Conservation (phyloP, 1,140 invertebrate species). For the Drosophila bifasciata region DNA sequence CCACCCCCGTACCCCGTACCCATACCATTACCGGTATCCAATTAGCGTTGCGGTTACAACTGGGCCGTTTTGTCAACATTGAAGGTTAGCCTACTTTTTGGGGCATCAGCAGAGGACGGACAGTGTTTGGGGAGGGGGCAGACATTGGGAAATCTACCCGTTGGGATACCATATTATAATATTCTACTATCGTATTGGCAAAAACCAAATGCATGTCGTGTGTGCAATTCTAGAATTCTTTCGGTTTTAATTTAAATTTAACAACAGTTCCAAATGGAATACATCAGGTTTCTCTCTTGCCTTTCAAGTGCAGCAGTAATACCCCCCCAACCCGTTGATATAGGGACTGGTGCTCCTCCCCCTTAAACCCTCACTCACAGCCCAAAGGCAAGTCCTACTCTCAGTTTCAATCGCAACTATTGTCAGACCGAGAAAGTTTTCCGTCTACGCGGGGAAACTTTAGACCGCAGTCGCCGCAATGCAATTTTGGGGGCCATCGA, state of each 20-base stretch:
- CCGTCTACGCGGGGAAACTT: background rate
- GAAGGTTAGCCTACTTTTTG: conserved; percentile 23
- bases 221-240: background rate
- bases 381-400: background rate
- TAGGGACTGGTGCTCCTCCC: conserved; percentile 4
- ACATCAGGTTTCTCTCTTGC: too few species aligned
- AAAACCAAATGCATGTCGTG: conserved; percentile 19
- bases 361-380: too few species aligned
- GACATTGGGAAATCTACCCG: too few species aligned
- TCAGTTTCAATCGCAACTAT: conserved; percentile 17
- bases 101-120: background rate
- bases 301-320: background rate
- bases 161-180: background rate
- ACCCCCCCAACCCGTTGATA: conserved; percentile 2
- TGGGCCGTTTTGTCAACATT: background rate
- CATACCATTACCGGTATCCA: too few species aligned
- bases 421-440: conserved; percentile 18
- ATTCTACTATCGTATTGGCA: background rate
- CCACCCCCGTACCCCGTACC: too few species aligned
- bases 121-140: too few species aligned
- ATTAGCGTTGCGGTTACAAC: too few species aligned
- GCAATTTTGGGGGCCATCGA: too few species aligned
- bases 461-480: too few species aligned
- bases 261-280: background rate
- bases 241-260: too few species aligned